Evolutionary conservation across 2,797 vertebrate genomes (phyloP), one percentile per base, ranked within the genome.

Genomic region (Chelon auratus): DNA sequence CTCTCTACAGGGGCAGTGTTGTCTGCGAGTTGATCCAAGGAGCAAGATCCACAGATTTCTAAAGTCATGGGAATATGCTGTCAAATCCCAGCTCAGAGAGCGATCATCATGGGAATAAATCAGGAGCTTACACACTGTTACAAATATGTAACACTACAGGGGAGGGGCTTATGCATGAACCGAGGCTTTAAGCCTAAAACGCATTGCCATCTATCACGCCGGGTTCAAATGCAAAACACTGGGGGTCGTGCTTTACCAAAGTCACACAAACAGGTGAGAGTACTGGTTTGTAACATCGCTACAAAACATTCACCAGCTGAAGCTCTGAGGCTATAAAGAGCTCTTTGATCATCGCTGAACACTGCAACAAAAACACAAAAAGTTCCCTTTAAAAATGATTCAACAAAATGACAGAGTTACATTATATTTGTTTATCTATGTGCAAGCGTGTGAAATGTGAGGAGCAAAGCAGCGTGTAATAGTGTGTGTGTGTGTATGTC

Each of bases 1-100:
- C 79, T 48, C 84, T 73, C 90, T 6, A 55, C 69, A 14, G 93
- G 92, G 92, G 91, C 91, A 90, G 86, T 91, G 90, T 91, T 88
- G 90, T 77, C 92, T 86, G 89, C 56, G 6, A 78, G 63, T 84
- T 85, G 67, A 83, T 76, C 72, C 48, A 2, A 1, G 9, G 78
- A 88, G 77, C 77, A 65, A 64, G 72, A n/a, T 82, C 77, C 80
- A 55, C 75, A 81, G 82, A 89, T 78, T 74, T 79, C 82, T 83
- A 71, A 84, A 86, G 86, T 88, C 87, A 82, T 58, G 75, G 77
- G 54, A 82, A 76, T 26, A 66, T 78, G 64, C 72, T 82, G 77
- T 83, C 79, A 82, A 87, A 85, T 85, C 86, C 73, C 63, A 65
- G 83, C 75, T 84, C 73, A 81, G 62, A 80, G 58, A 83, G 77